Evolutionary conservation across 2,888 invertebrate species (phyloP).

Genomic region (Eristalis arbustorum): DNA sequence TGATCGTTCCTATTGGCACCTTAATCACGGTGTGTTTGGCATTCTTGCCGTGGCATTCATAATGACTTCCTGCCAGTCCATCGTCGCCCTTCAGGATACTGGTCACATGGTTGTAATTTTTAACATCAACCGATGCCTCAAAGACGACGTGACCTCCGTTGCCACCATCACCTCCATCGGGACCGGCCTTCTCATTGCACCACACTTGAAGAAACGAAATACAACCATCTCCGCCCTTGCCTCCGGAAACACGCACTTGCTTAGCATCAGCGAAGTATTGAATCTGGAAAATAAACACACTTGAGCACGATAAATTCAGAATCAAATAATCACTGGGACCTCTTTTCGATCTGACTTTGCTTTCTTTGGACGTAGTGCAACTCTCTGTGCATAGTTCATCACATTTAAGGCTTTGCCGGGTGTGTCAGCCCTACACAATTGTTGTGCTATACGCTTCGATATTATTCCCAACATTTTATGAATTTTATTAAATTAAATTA

Average conservation of each 20-base stretch:
- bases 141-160: conserved; percentile 97
- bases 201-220: conserved; percentile 91
- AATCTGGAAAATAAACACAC: conserved; percentile 75
- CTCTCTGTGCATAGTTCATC: conserved; percentile 52
- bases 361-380: conserved; percentile 80
- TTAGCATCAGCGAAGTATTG: conserved; percentile 88
- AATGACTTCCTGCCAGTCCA: conserved; percentile 88
- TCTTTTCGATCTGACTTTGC: conserved; percentile 80
- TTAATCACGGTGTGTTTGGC: conserved; percentile 86
- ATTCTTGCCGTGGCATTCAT: conserved; percentile 91
- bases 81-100: conserved; percentile 83
- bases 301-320: not conserved
- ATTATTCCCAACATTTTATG: conserved; percentile 36
- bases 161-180: conserved; percentile 97
- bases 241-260: conserved; percentile 86
- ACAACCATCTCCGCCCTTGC: conserved; percentile 96
- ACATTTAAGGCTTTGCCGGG: not conserved
- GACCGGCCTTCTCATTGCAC: conserved; percentile 94
- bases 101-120: conserved; percentile 86
- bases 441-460: conserved; percentile 22
- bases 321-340: conserved; percentile 73
- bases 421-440: conserved; percentile 34
- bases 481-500: not conserved
- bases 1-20: conserved; percentile 91
- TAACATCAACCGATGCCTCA: conserved; percentile 84